Evolutionary conservation across 2,797 vertebrate species (phyloP), one percentile per base, ranked within the genome.

Genomic region (Pseudomugil gertrudae): DNA sequence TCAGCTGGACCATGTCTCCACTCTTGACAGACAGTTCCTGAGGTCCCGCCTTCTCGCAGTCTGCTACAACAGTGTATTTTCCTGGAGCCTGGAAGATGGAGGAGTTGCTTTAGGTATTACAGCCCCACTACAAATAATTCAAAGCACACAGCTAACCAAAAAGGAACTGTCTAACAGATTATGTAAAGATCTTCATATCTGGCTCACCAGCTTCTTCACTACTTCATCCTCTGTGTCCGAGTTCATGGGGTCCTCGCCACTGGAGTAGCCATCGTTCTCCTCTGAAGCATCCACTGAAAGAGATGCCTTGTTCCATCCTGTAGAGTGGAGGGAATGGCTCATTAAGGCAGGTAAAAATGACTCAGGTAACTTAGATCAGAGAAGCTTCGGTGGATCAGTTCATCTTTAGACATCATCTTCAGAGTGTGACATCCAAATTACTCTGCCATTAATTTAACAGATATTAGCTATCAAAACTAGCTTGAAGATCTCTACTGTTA

Each of bases 1-100:
- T 90, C 50, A 99, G 92, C 84, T 98, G 95, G 60, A 99, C 95
- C 67, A 93, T 32, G 52, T 99, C 97, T 69, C 97, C 97, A 8
- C 93, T 96, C 87, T 93, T 96, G 81, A 97, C 90, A 0, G 92
- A 89, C 76, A 98, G 88, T 56, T 95, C 92, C 69, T 95, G 95
- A 64, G 93, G 86, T 61, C 92, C 90, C 17, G 90, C 89, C 86
- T 94, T 96, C 56, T 96, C 95, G 7, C 93, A 95, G 83, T 96
- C 95, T 8, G 91, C 90, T 10, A 95, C 81, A 47, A 96, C 95
- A 0, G 95, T 96, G 32, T 97, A 99, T 90, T 93, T 97, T 21
- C 97, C 97, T 0, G 96, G 96, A 85, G 87, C 92, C 97, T 98
- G 63, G 0, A 57, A 57, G 60, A 51, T 63, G 15, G 14, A 33